phyloP scores from a whole-genome alignment of 2,888 invertebrate genomes.

The Drosophila infuscata region DNA sequence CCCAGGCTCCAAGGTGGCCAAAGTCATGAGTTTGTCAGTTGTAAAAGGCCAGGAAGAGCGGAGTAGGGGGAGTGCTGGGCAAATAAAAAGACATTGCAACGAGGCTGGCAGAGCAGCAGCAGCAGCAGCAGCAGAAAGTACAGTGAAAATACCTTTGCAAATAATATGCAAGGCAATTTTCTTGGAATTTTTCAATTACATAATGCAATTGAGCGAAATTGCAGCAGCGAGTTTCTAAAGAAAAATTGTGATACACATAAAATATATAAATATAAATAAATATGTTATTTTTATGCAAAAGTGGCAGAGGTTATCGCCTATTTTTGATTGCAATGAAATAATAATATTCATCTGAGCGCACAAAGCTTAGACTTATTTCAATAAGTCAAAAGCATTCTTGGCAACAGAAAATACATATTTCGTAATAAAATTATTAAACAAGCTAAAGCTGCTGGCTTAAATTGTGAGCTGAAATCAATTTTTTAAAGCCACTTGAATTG shows the following conservation, averaged over 20 bases:
- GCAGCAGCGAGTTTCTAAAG: neutral
- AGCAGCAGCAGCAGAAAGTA: conserved; percentile 24
- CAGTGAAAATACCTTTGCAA: conserved; percentile 38
- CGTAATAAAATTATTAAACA: neutral
- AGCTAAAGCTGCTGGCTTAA: neutral
- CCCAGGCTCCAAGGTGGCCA: conserved; percentile 33
- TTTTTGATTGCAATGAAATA: neutral
- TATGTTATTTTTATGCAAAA: neutral
- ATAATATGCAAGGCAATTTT: conserved; percentile 3
- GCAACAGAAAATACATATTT: neutral
- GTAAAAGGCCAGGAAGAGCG: conserved; percentile 4
- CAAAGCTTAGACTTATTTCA: neutral
- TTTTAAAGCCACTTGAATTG: neutral
- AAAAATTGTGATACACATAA: neutral
- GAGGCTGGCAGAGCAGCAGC: neutral
- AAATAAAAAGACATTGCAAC: conserved; percentile 33
- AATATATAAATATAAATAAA: neutral
- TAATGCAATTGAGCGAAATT: conserved; percentile 16
- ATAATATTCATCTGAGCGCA: neutral
- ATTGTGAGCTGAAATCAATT: neutral
- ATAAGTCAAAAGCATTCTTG: neutral
- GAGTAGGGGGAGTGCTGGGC: neutral
- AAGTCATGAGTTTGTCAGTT: conserved; percentile 44
- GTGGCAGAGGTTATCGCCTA: neutral
- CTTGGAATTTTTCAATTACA: conserved; percentile 22